Conservation (phyloP, 2,888 invertebrate genomes). For the Leptogaster cylindrica region DNA sequence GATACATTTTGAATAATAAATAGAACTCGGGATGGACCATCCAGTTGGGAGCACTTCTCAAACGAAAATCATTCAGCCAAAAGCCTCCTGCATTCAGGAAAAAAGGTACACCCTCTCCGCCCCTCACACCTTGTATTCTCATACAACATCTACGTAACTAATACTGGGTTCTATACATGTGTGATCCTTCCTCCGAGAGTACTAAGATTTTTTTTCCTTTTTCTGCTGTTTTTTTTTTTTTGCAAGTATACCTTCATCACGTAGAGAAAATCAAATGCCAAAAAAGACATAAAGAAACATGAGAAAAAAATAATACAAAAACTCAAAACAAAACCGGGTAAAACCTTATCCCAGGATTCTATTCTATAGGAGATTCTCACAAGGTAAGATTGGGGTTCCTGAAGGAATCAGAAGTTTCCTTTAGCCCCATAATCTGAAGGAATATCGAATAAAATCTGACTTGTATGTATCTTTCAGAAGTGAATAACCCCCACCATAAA, state of each 20-base stretch:
- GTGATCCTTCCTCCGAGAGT: conserved; percentile 11
- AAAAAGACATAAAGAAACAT: conserved; percentile 1
- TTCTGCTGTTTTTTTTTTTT: neutral
- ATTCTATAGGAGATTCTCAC: too few species aligned
- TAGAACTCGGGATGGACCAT: conserved; percentile 40
- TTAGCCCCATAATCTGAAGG: conserved; percentile 2
- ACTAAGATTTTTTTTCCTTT: conserved; percentile 3
- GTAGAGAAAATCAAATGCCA: conserved; percentile 28
- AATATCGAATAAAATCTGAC: neutral
- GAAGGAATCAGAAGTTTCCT: neutral
- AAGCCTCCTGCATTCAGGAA: neutral
- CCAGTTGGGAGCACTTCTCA: conserved; percentile 34
- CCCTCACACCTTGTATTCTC: neutral
- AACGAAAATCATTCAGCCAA: conserved; percentile 7
- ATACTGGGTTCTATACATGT: neutral
- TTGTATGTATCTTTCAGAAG: conserved; percentile 17
- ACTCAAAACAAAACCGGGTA: neutral
- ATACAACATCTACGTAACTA: conserved; percentile 3
- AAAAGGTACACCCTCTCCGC: neutral
- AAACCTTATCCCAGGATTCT: too few species aligned
- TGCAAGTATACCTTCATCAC: conserved; percentile 33
- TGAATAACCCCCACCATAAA: conserved; percentile 33
- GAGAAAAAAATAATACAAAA: conserved; percentile 22
- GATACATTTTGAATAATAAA: conserved; percentile 47
- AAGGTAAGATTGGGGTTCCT: neutral